Conservation (phyloP, 2,888 invertebrate genomes). For the Didymodactylos carnosus region DNA sequence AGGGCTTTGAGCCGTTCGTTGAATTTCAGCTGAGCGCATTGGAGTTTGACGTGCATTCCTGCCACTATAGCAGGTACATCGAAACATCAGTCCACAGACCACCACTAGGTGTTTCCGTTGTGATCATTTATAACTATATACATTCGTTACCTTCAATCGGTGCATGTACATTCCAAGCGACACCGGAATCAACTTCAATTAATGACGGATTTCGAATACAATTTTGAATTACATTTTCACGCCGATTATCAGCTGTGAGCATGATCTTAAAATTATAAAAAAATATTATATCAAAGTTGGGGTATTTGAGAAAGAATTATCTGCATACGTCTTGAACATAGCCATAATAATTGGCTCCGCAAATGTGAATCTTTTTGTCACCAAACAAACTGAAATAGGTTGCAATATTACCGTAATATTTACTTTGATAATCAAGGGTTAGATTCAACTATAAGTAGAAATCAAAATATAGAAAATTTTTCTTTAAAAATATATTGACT, state of each 20-base stretch:
- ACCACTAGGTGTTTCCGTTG: too few relatives aligned
- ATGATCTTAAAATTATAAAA: background rate
- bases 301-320: background rate
- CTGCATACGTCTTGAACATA: background rate
- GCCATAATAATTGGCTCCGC: background rate
- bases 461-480: background rate
- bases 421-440: background rate
- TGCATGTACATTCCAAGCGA: background rate
- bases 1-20: too few relatives aligned
- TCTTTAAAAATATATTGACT: background rate
- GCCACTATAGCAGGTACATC: too few relatives aligned
- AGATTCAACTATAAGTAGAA: background rate
- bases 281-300: background rate
- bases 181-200: background rate
- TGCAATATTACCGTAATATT: background rate
- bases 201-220: background rate
- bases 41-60: too few relatives aligned
- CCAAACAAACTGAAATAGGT: background rate
- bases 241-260: background rate
- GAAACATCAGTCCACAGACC: too few relatives aligned
- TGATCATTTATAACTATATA: too few relatives aligned
- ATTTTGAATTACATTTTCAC: background rate
- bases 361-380: background rate
- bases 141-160: too few relatives aligned
- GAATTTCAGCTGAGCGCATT: too few relatives aligned